phyloP scores from a whole-genome alignment of 2,797 vertebrate genomes.

The Oreortyx pictus region DNA sequence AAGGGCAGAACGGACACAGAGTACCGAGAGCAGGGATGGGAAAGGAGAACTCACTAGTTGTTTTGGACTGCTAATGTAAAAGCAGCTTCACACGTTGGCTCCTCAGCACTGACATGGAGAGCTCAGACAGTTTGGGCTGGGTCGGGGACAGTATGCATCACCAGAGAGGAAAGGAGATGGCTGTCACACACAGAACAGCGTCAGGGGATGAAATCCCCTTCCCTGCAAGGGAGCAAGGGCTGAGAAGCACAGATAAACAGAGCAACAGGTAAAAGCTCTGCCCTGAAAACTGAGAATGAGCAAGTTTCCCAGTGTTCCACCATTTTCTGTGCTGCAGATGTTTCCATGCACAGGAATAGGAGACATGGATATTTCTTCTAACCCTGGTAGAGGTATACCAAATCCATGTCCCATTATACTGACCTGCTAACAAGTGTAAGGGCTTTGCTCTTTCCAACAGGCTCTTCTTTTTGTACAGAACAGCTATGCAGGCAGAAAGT shows the following conservation, averaged over 20 bases:
- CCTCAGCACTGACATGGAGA: background rate
- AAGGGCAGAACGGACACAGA: fast-evolving
- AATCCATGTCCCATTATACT: background rate
- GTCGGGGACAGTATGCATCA: background rate
- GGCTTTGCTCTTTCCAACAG: background rate
- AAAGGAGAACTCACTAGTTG: background rate
- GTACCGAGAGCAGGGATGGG: fast-evolving
- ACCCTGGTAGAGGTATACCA: no score
- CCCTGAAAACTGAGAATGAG: background rate
- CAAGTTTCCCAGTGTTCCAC: background rate
- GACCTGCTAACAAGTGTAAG: background rate
- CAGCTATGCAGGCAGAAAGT: background rate
- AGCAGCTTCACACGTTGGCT: background rate
- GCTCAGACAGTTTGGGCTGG: background rate
- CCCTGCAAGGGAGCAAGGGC: background rate
- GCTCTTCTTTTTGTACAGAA: background rate
- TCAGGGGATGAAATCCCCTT: background rate
- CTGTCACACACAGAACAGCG: background rate
- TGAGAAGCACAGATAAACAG: background rate
- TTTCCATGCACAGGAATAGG: fast-evolving
- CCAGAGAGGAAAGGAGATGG: background rate
- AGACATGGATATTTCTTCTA: background rate
- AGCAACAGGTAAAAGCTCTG: background rate
- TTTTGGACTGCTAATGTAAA: background rate
- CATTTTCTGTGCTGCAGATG: background rate